Conservation (phyloP, 2,888 invertebrate genomes). For the Rotaria macrura region DNA sequence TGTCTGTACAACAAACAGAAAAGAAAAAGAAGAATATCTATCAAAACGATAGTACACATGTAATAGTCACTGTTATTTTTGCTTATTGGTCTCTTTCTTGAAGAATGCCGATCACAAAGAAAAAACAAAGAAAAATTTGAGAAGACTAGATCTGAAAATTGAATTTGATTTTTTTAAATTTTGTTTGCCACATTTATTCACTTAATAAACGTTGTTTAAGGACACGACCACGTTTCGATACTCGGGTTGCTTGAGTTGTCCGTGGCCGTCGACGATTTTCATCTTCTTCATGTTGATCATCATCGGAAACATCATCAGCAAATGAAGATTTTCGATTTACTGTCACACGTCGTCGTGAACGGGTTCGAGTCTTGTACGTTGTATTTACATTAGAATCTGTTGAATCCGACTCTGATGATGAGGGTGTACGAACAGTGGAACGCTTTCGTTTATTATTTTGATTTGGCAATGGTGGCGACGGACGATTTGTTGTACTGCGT, state of each 20-base stretch:
- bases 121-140: neutral
- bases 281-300: constrained; percentile 2
- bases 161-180: neutral
- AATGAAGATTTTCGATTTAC: neutral
- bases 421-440: neutral
- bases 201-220: neutral
- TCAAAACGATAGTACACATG: constrained; percentile 18
- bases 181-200: neutral
- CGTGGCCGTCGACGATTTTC: neutral
- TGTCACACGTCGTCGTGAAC: neutral
- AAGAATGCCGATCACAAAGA: neutral
- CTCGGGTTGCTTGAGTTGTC: neutral
- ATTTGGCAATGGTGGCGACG: neutral
- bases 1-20: neutral
- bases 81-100: neutral
- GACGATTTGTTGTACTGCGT: constrained; percentile 6
- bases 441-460: constrained; percentile 7
- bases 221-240: neutral
- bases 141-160: constrained; percentile 1
- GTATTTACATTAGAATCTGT: neutral
- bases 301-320: neutral
- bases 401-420: neutral
- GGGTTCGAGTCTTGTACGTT: neutral
- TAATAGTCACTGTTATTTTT: neutral
- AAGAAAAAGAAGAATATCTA: neutral